Base-by-base conservation (phyloP, 2,888 invertebrate species). In the Clivina fossor region DNA sequence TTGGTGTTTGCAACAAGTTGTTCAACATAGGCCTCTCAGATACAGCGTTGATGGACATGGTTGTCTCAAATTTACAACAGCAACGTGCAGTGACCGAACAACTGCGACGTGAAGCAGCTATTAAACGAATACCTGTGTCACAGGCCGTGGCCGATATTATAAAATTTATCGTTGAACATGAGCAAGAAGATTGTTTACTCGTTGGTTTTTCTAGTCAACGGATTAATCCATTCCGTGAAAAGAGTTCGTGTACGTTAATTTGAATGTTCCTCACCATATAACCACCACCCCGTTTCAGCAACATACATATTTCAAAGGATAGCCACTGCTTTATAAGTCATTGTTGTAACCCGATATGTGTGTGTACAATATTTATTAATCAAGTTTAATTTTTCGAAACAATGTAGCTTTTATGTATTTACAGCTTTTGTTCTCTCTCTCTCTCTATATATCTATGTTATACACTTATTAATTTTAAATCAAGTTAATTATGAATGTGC, bases 201-300 rank as follows among this genome's bases (percentile, higher is more conserved):
- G 90, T 91, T 62, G 96, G 96, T 26, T 96, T 96, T 74, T 88
- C 92, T 60, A 92, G 90, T 64, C 94, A 94, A 72, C 92, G 93
- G 72, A 90, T 93, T 11, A 96, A 96, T 76, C 96, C 96, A 20
- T 96, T 93, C 80, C 85, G 93, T 62, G 94, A 94, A 76, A 94
- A 94, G 77, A 91, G 88, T 71, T 87, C 90, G 58, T 94, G 94
- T 77, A 82, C 82, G 66, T 78, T 93, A 66, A 80, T 93, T 63
- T 93, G 89, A 85, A 35, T 3, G 7, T 15, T 33, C 16, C n/a
- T n/a, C n/a, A n/a, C n/a, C n/a, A n/a, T n/a, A n/a, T n/a, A n/a
- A n/a, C n/a, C n/a, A n/a, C n/a, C n/a, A n/a, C n/a, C n/a, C n/a
- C n/a, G n/a, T n/a, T n/a, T n/a, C n/a, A n/a, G 33, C 16, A 33